phyloP scores from a whole-genome alignment of 2,113 vertebrate species.

The Reinhardtius hippoglossoides region DNA sequence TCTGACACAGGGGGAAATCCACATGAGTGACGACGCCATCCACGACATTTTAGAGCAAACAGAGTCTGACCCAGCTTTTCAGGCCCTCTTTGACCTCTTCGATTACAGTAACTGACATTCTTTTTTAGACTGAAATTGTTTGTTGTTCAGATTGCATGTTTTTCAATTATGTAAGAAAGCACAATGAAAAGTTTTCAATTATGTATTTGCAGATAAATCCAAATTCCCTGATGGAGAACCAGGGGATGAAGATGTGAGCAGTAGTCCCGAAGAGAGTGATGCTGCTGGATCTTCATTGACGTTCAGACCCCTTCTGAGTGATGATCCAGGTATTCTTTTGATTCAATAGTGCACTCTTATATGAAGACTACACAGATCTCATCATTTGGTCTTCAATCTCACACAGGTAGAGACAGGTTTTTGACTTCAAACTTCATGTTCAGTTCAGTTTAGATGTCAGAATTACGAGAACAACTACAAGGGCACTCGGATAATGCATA shows the following conservation, averaged over 20 bases:
- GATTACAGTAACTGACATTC: conserved; percentile 87
- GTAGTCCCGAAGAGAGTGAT: conserved; percentile 75
- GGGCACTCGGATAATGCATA: too few species aligned
- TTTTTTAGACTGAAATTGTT: conserved; percentile 4
- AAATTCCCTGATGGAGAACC: conserved; percentile 84
- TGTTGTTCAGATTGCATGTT: neutral
- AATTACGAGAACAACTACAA: too few species aligned
- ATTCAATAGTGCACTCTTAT: neutral
- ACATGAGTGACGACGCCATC: conserved; percentile 98
- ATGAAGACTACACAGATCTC: neutral
- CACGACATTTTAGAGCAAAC: conserved; percentile 97
- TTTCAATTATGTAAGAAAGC: neutral
- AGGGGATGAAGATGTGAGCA: conserved; percentile 77
- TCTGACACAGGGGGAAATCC: conserved; percentile 90
- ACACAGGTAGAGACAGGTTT: neutral
- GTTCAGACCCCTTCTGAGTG: conserved; percentile 80
- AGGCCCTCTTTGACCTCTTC: conserved; percentile 97
- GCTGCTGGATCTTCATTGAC: conserved; percentile 66
- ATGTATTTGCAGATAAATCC: conserved; percentile 85
- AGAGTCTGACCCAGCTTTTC: conserved; percentile 97
- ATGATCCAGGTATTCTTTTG: conserved; percentile 77
- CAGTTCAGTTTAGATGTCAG: too few species aligned
- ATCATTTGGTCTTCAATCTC: neutral
- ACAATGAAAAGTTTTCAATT: neutral
- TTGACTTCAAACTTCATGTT: too few species aligned